These are phyloP conservation scores for Neodiprion fabricii DNA, from an alignment of 1,140 invertebrate species.

Conservation along the genomic window DNA sequence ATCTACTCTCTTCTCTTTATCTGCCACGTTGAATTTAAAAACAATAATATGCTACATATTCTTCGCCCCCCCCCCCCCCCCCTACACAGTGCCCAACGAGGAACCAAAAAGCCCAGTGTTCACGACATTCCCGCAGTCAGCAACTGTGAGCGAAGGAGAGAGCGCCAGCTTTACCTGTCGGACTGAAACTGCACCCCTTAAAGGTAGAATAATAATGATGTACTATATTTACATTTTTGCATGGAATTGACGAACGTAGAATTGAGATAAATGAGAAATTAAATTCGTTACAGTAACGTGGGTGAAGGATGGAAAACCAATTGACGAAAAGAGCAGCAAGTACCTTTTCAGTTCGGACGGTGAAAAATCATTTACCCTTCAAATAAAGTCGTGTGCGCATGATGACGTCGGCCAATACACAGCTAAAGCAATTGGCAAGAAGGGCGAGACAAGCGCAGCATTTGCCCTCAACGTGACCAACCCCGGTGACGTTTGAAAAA, in stretches of 20 bases:
- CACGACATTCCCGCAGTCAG: conserved; percentile 87
- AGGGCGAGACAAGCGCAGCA: conserved; percentile 80
- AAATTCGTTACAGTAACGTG: conserved; percentile 68
- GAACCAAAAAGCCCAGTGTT: conserved; percentile 83
- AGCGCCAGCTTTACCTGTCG: conserved; percentile 81
- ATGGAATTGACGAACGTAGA: background rate
- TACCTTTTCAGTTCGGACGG: conserved; percentile 84
- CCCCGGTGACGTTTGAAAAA: conserved; percentile 45
- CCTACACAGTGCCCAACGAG: conserved; percentile 80
- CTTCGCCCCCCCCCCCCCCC: conserved; percentile 13
- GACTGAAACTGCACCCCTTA: conserved; percentile 72
- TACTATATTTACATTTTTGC: background rate
- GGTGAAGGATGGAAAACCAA: conserved; percentile 90
- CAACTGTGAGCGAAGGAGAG: conserved; percentile 83
- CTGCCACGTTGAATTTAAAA: background rate
- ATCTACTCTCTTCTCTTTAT: conserved; percentile 8
- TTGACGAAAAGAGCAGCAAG: conserved; percentile 75
- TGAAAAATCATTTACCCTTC: conserved; percentile 76
- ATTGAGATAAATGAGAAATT: conserved; percentile 15
- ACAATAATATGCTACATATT: conserved; percentile 3
- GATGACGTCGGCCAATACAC: conserved; percentile 91
- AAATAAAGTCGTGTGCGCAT: conserved; percentile 76
- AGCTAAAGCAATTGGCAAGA: conserved; percentile 84
- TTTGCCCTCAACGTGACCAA: conserved; percentile 85
- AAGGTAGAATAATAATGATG: conserved; percentile 61